Base-by-base conservation (phyloP, 1,140 invertebrate genomes). In the Manduca sexta region DNA sequence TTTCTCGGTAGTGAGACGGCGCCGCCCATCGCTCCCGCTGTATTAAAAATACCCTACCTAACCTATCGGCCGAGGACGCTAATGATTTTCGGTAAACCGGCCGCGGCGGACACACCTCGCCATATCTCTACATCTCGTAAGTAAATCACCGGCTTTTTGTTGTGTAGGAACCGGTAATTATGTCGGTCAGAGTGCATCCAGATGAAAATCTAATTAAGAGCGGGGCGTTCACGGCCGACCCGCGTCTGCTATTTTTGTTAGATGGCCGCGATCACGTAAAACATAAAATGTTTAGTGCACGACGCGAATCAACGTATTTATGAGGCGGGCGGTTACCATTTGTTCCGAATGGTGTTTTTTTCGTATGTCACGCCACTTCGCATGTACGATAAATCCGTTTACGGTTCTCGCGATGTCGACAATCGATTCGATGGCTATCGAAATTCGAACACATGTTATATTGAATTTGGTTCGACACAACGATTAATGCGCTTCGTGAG, bases 41-140 rank as follows among this genome's bases (percentile, higher is more conserved):
- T 75, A 83, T 84, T 83, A 83, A 83, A 81, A 82, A 79, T 74
- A 78, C 77, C 68, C 76, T 66, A 74, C 78, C 75, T 71, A 72
- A 73, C 68, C 73, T 80, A 81, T 81, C 69, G 69, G 73, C 69
- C 68, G 56, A 61, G 60, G 65, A 81, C 77, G 74, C 81, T 84
- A 84, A 84, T 84, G 79, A 82, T 85, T 84, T 83, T 84, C 70
- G 77, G 79, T 82, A 80, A 81, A 78, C 75, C 74, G 71, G 71
- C 69, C 69, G 21, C 21, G 62, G 67, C 68, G 74, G 74, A 66
- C 73, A 73, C 74, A 78, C 74, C 75, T 72, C 74, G 46, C 52
- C 64, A 52, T 78, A 83, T 83, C 81, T 80, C 54, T 61, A 69
- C 74, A 84, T 82, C 74, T 81, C 58, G 62, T 72, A 72, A 85